Conservation (phyloP, 2,888 invertebrate species). For the Odontocolon sp. region DNA sequence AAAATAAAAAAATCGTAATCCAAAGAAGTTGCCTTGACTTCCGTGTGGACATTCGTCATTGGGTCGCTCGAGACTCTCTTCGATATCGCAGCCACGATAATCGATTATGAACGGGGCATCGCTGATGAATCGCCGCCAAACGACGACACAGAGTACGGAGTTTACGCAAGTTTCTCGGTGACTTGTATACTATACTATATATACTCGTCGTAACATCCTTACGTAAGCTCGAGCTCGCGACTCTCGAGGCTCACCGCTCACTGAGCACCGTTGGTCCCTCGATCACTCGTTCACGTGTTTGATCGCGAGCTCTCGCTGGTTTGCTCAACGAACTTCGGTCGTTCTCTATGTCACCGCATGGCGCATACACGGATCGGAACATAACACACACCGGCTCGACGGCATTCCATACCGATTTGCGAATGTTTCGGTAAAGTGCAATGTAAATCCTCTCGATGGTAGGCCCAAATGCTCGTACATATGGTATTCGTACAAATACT, state of each 20-base stretch:
- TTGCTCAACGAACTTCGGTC: conserved; percentile 54
- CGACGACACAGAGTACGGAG: background rate
- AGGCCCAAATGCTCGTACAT: conserved; percentile 17
- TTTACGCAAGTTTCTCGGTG: conserved; percentile 6
- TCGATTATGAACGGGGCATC: conserved; percentile 26
- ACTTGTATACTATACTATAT: conserved; percentile 7
- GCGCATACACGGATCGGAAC: conserved; percentile 57
- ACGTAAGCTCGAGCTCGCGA: conserved; percentile 65
- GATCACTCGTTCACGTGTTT: too few species aligned
- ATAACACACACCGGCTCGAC: conserved; percentile 76
- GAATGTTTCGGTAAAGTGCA: conserved; percentile 78
- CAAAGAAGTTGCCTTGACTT: conserved; percentile 6
- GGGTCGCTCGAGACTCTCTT: conserved; percentile 12
- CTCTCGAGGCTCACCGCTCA: background rate
- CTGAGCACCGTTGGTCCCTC: conserved; percentile 59
- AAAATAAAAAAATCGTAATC: background rate
- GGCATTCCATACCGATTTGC: conserved; percentile 79
- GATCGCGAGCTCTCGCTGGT: too few species aligned
- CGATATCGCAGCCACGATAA: conserved; percentile 28
- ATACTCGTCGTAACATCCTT: conserved; percentile 69
- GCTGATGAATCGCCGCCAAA: conserved; percentile 29
- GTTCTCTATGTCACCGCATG: conserved; percentile 75
- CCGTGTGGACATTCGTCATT: conserved; percentile 30
- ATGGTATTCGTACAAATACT: too few species aligned
- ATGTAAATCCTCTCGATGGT: conserved; percentile 67